A percentile compares a stretch with the other conserved stretches of the same genome.
Conservation (phyloP, 2,888 invertebrate genomes). For the Acrobasis consociella region DNA sequence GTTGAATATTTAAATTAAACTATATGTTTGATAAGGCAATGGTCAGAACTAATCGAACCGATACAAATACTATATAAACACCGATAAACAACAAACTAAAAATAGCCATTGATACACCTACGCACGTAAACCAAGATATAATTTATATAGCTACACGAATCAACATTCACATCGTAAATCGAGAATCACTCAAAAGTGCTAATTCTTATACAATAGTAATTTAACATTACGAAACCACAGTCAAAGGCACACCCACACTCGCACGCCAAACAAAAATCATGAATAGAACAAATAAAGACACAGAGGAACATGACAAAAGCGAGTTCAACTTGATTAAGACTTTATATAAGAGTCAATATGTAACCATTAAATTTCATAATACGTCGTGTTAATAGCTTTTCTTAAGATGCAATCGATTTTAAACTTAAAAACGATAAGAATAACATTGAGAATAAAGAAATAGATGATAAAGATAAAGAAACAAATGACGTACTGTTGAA, state of each 20-base stretch:
- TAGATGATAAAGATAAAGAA: not conserved
- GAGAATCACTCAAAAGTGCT: constrained; percentile 42
- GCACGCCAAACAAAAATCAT: constrained; percentile 48
- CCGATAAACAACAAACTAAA: not conserved
- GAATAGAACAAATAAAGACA: constrained; percentile 51
- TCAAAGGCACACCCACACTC: constrained; percentile 29
- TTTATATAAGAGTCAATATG: constrained; percentile 52
- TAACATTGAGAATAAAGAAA: not conserved
- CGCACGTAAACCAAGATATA: not conserved
- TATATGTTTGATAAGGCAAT: too few relatives aligned
- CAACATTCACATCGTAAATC: constrained; percentile 18
- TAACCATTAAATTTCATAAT: constrained; percentile 48
- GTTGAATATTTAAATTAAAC: too few relatives aligned
- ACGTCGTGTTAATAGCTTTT: constrained; percentile 26
- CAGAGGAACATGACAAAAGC: constrained; percentile 56
- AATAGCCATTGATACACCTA: constrained; percentile 7
- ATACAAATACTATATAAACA: too few relatives aligned
- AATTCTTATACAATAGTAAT: constrained; percentile 45
- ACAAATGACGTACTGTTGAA: constrained; percentile 31
- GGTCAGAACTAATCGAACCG: too few relatives aligned
- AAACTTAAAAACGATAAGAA: constrained; percentile 25
- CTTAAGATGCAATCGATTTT: constrained; percentile 26
- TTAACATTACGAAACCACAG: constrained; percentile 38
- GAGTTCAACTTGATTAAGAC: constrained; percentile 67
- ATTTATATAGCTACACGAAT: constrained; percentile 11